Evolutionary conservation across 2,888 invertebrate genomes (phyloP).

Genomic region (Hanleya hanleyi): DNA sequence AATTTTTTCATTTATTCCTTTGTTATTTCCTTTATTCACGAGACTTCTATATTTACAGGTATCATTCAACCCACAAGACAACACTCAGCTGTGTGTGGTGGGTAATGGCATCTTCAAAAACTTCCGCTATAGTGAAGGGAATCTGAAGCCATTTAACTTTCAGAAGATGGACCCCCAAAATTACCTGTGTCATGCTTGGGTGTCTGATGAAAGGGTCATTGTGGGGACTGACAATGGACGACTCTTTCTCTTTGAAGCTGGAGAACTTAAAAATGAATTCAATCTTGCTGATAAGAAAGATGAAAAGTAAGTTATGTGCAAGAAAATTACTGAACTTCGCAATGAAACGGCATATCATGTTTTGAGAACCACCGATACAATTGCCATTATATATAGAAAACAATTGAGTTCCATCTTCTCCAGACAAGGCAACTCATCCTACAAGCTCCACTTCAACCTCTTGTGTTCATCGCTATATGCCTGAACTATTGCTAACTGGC

Average conservation of each 20-base stretch:
- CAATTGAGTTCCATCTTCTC: too few relatives aligned
- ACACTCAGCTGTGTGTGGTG: conserved; percentile 82
- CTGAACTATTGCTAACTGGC: too few relatives aligned
- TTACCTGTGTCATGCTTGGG: conserved; percentile 86
- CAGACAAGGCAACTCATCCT: too few relatives aligned
- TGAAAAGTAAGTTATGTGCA: conserved; percentile 46
- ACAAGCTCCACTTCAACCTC: too few relatives aligned
- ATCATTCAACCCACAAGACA: conserved; percentile 85
- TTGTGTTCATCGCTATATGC: too few relatives aligned
- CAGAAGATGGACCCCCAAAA: conserved; percentile 85
- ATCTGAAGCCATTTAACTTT: conserved; percentile 88
- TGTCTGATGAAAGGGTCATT: conserved; percentile 87
- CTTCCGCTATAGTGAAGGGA: conserved; percentile 84
- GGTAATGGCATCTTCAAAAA: conserved; percentile 82
- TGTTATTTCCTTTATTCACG: too few relatives aligned
- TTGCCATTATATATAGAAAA: too few relatives aligned
- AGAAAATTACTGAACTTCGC: too few relatives aligned
- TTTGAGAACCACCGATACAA: too few relatives aligned
- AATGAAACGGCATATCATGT: too few relatives aligned
- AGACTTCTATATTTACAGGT: too few relatives aligned
- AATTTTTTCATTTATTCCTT: too few relatives aligned
- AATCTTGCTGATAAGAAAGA: conserved; percentile 54
- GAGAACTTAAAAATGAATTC: conserved; percentile 80
- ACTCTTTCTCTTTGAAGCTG: conserved; percentile 87
- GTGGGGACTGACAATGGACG: conserved; percentile 86